These are phyloP conservation scores for Morpho helenor DNA, from an alignment of 2,888 invertebrate genomes.

Conservation along the genomic window DNA sequence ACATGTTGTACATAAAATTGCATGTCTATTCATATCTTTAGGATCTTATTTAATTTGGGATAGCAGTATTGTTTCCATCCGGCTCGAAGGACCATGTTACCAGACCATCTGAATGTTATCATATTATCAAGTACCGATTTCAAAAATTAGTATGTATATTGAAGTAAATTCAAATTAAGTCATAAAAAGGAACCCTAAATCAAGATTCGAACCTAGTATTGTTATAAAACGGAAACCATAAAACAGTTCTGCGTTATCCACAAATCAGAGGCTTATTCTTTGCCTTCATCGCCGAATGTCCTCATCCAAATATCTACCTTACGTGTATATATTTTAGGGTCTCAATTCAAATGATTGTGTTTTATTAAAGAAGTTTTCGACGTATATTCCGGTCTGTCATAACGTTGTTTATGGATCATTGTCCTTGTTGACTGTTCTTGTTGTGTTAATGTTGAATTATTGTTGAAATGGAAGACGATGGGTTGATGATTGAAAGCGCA, in stretches of 20 bases:
- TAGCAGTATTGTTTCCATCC: too few relatives aligned
- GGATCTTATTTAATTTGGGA: too few relatives aligned
- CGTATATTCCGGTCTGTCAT: slow-evolving; percentile 50
- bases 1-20: too few relatives aligned
- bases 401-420: slow-evolving; percentile 58
- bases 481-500: background rate
- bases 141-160: background rate
- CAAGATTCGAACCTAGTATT: slow-evolving; percentile 33
- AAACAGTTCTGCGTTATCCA: slow-evolving; percentile 59
- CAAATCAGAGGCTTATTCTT: slow-evolving; percentile 66
- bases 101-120: background rate
- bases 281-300: slow-evolving; percentile 24
- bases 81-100: too few relatives aligned
- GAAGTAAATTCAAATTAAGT: background rate
- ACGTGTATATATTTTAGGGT: slow-evolving; percentile 18
- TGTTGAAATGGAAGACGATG: slow-evolving; percentile 5
- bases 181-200: slow-evolving; percentile 11
- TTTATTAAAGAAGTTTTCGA: slow-evolving; percentile 23
- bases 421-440: slow-evolving; percentile 37
- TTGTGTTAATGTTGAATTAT: slow-evolving; percentile 16
- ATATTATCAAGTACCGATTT: too few relatives aligned
- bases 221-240: slow-evolving; percentile 61
- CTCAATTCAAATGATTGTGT: slow-evolving; percentile 15
- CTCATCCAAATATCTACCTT: slow-evolving; percentile 26
- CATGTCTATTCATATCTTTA: too few relatives aligned